Conservation (phyloP, 2,888 invertebrate genomes). For the Thereva nobilitata region DNA sequence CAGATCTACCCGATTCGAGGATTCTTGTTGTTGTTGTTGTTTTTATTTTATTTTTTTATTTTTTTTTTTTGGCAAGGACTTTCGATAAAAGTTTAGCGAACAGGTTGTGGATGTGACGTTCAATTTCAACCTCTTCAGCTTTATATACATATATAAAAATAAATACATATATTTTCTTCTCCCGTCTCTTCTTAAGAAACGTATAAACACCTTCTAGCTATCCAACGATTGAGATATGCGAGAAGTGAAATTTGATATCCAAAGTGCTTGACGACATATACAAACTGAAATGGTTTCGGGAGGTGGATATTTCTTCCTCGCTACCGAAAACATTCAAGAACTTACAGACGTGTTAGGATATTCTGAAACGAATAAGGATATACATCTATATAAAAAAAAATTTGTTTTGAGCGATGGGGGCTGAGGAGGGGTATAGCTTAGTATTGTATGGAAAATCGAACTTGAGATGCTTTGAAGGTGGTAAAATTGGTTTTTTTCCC, state of each 20-base stretch:
- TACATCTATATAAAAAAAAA: slow-evolving; percentile 4
- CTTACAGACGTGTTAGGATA: slow-evolving; percentile 10
- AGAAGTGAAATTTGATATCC: slow-evolving; percentile 20
- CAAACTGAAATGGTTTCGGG: background rate
- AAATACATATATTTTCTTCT: no score
- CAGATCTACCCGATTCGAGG: slow-evolving; percentile 6
- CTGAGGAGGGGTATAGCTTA: no score
- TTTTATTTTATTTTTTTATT: background rate
- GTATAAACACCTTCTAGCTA: slow-evolving; percentile 13
- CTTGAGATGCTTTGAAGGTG: background rate
- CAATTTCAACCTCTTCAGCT: slow-evolving; percentile 13
- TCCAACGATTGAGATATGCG: slow-evolving; percentile 14
- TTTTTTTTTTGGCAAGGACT: background rate
- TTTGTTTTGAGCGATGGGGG: slow-evolving; percentile 1
- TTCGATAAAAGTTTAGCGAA: background rate
- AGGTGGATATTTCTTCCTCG: background rate
- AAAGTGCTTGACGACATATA: background rate
- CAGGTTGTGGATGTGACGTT: slow-evolving; percentile 16
- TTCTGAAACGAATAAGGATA: slow-evolving; percentile 18
- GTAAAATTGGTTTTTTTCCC: slow-evolving; percentile 27
- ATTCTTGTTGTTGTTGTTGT: background rate
- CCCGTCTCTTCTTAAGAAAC: background rate
- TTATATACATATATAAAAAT: background rate
- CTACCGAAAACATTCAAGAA: background rate
- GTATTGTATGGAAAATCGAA: no score